Percentiles rank a stretch among this genome's conserved stretches.
Evolutionary conservation across 2,113 vertebrate genomes (phyloP).

Genomic region (Chiloscyllium plagiosum): DNA sequence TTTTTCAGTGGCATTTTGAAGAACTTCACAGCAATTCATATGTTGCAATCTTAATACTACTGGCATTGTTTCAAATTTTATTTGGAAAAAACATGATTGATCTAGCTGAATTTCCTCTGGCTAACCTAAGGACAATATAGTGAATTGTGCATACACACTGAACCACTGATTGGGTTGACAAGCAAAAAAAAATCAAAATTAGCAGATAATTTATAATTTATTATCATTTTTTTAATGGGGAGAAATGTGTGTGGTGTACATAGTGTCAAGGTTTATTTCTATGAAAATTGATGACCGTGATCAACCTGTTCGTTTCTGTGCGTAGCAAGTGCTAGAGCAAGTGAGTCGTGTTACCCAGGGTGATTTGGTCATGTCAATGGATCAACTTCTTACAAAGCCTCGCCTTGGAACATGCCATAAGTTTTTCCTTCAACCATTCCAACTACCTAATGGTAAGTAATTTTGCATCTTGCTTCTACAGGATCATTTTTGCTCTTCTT

Average conservation of each 20-base stretch:
- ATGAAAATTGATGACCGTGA: background rate
- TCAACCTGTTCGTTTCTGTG: conserved; percentile 35
- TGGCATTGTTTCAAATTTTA: background rate
- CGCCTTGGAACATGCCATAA: conserved; percentile 92
- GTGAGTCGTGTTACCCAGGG: conserved; percentile 94
- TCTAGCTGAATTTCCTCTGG: background rate
- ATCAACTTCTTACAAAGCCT: conserved; percentile 93
- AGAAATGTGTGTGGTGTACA: background rate
- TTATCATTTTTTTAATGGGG: no score
- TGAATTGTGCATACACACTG: background rate
- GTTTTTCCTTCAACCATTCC: conserved; percentile 92
- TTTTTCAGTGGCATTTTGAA: background rate
- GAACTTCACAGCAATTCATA: background rate
- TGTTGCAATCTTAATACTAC: background rate
- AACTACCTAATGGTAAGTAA: conserved; percentile 77
- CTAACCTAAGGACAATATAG: background rate
- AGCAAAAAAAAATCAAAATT: background rate
- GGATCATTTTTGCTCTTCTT: no score
- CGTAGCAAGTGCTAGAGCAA: conserved; percentile 88
- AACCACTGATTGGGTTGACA: background rate
- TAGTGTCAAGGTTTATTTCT: background rate
- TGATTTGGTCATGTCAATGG: conserved; percentile 96
- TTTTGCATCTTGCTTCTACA: background rate
- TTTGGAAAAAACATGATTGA: background rate
- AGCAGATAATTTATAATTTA: no score